Evolutionary conservation across 2,113 vertebrate species (phyloP).

Genomic region (Campylorhamphus procurvoides): DNA sequence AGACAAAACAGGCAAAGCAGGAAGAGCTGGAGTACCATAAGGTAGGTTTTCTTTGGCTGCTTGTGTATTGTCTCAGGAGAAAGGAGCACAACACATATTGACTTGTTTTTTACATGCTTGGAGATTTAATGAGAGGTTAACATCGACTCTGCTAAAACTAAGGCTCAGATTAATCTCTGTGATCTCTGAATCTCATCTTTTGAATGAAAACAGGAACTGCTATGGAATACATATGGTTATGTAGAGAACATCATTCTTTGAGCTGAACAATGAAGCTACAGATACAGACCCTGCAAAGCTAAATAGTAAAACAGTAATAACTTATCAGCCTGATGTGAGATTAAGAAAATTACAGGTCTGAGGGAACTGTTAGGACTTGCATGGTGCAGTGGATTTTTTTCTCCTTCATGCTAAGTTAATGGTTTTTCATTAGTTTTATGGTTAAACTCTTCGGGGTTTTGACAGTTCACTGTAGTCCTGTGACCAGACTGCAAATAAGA

Average conservation of each 20-base stretch:
- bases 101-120: not conserved
- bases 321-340: not conserved
- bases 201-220: not conserved
- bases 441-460: not conserved
- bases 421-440: not conserved
- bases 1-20: conserved; percentile 44
- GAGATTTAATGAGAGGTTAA: conserved; percentile 30
- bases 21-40: conserved; percentile 77
- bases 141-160: not conserved
- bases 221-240: not conserved
- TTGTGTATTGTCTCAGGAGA: not conserved
- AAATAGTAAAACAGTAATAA: not conserved
- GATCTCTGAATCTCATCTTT: not conserved
- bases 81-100: not conserved
- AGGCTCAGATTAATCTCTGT: not conserved
- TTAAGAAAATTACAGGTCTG: conserved; percentile 20
- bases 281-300: not conserved
- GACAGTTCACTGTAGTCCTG: not conserved
- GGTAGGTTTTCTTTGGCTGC: conserved; percentile 64
- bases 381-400: not conserved
- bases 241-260: not conserved
- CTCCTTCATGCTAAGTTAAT: not conserved
- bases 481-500: not conserved
- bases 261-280: not conserved
- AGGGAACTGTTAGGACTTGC: not conserved